Conservation (phyloP, 2,113 vertebrate genomes). For the Notarius quadriscutis region DNA sequence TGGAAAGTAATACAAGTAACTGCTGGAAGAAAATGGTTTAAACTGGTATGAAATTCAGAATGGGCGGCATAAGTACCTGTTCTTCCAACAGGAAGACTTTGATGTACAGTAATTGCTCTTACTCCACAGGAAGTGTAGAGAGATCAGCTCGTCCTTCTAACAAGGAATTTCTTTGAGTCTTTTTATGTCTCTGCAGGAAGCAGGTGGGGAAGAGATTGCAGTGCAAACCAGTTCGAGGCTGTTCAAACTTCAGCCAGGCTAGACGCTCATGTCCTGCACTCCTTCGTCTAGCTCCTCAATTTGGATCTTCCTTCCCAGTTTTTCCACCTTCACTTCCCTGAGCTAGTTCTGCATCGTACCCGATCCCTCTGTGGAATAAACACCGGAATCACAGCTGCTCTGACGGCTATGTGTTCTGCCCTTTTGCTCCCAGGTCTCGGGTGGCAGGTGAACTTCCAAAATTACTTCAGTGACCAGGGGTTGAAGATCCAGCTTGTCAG, state of each 20-base stretch:
- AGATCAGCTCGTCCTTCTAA: not conserved
- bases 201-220: not conserved
- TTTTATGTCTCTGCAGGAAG: not conserved
- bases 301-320: not conserved
- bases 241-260: constrained; percentile 16
- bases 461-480: constrained; percentile 42
- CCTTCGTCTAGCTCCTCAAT: constrained; percentile 38
- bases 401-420: constrained; percentile 55
- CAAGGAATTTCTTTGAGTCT: not conserved
- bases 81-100: not conserved
- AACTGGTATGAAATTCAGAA: not conserved
- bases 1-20: not conserved
- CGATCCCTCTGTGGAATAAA: constrained; percentile 65
- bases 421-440: constrained; percentile 39
- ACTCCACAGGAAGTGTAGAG: not conserved
- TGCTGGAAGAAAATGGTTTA: not conserved
- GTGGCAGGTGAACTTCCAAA: constrained; percentile 2
- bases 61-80: no score
- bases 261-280: constrained; percentile 52
- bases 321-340: constrained; percentile 41
- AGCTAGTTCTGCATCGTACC: not conserved
- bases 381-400: constrained; percentile 66
- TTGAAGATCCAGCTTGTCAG: constrained; percentile 51
- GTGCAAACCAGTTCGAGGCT: not conserved
- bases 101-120: not conserved